These are phyloP conservation scores for Papilio elwesi DNA, from an alignment of 2,888 invertebrate genomes.

Conservation along the genomic window DNA sequence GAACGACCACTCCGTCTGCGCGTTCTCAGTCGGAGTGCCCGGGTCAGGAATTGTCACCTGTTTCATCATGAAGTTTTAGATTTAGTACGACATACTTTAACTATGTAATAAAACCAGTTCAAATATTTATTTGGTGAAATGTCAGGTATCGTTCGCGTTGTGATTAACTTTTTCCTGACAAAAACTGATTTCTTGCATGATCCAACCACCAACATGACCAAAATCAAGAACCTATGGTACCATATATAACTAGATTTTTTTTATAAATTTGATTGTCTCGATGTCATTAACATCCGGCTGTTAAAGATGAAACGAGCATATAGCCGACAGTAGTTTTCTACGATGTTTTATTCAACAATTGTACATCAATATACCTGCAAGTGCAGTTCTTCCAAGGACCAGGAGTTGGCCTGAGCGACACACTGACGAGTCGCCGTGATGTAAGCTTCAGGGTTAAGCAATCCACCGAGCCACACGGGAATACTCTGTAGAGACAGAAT, in stretches of 20 bases:
- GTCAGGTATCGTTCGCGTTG: too few relatives aligned
- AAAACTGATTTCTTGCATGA: too few relatives aligned
- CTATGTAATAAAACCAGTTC: too few relatives aligned
- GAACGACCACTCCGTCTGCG: constrained; percentile 88
- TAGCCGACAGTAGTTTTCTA: not conserved
- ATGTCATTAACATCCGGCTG: too few relatives aligned
- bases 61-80: constrained; percentile 34
- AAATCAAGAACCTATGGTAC: too few relatives aligned
- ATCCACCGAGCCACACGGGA: constrained; percentile 98
- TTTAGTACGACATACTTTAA: too few relatives aligned
- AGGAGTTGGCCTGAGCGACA: constrained; percentile 98
- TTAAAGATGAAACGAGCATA: too few relatives aligned
- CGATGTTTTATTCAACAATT: not conserved
- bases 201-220: too few relatives aligned
- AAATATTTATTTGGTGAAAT: too few relatives aligned
- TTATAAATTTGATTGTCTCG: too few relatives aligned
- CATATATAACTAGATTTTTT: too few relatives aligned
- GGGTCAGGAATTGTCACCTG: constrained; percentile 86
- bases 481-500: constrained; percentile 86
- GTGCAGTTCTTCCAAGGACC: constrained; percentile 98
- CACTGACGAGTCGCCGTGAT: constrained; percentile 99
- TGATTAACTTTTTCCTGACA: too few relatives aligned
- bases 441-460: constrained; percentile 99
- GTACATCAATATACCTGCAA: constrained; percentile 85
- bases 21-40: constrained; percentile 83